phyloP scores from a whole-genome alignment of 2,113 vertebrate genomes.

The Sclerurus mexicanus region DNA sequence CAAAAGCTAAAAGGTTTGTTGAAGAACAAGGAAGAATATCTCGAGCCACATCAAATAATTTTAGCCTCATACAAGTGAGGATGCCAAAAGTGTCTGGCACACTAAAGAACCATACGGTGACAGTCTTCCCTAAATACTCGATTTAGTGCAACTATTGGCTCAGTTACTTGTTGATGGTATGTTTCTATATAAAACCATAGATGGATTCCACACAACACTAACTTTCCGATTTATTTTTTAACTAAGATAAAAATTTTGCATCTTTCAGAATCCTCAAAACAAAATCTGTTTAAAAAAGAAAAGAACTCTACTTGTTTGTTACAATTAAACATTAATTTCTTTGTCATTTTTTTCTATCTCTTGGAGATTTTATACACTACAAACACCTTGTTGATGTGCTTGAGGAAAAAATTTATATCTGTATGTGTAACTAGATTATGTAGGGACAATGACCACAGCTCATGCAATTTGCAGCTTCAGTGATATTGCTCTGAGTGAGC shows the following conservation, averaged over 20 bases:
- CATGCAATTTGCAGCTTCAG: neutral
- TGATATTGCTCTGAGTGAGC: neutral
- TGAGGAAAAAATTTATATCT: neutral
- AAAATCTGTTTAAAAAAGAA: neutral
- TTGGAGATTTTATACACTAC: neutral
- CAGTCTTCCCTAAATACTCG: neutral
- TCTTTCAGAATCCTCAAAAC: neutral
- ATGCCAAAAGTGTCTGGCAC: constrained; percentile 15
- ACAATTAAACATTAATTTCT: neutral
- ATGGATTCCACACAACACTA: neutral
- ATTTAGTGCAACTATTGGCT: neutral
- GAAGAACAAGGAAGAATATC: neutral
- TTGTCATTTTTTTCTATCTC: neutral
- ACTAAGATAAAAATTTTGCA: neutral
- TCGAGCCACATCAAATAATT: neutral
- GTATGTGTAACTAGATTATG: neutral
- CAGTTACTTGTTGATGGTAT: neutral
- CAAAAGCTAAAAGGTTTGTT: neutral
- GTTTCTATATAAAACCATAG: neutral
- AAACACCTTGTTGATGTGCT: neutral
- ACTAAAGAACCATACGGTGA: neutral
- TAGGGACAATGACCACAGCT: neutral
- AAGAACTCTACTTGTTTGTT: neutral
- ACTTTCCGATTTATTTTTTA: neutral
- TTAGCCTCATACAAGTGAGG: neutral